Percentiles rank a stretch among this genome's conserved stretches.
Evolutionary conservation across 2,888 invertebrate genomes (phyloP).

Genomic region (Norana najaformis): DNA sequence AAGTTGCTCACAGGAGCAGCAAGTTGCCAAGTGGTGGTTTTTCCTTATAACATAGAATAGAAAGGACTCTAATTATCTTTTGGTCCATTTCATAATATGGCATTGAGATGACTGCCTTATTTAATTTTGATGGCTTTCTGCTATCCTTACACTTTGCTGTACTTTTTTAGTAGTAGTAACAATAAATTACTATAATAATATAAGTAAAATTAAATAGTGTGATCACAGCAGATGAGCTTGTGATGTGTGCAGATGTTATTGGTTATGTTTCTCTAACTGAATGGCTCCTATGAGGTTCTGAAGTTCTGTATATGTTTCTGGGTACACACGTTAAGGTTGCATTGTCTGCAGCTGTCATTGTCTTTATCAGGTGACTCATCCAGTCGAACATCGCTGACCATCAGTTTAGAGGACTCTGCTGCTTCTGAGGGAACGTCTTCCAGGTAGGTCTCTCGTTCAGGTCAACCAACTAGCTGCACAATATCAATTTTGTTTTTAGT

Average conservation of each 20-base stretch:
- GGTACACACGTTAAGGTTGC: not conserved
- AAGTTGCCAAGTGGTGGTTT: too few relatives aligned
- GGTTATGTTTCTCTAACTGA: not conserved
- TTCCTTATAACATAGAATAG: too few relatives aligned
- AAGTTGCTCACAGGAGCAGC: too few relatives aligned
- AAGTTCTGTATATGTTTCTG: not conserved
- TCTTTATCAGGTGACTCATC: constrained; percentile 8
- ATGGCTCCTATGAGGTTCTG: too few relatives aligned
- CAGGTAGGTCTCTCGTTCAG: not conserved
- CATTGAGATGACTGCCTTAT: too few relatives aligned
- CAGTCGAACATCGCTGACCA: constrained; percentile 21
- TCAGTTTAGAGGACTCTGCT: not conserved
- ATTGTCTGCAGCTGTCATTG: not conserved
- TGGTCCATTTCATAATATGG: too few relatives aligned
- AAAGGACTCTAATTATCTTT: too few relatives aligned
- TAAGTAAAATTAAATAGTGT: not conserved
- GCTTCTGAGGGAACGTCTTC: constrained; percentile 24
- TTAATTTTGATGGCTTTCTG: not conserved
- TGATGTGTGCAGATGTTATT: not conserved
- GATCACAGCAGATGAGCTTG: not conserved
- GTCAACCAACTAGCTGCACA: not conserved
- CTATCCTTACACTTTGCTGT: not conserved
- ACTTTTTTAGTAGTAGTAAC: not conserved
- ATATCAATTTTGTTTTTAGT: too few relatives aligned
- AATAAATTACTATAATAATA: not conserved